Evolutionary conservation across 2,888 invertebrate species (phyloP).

Genomic region (Phorcus lineatus): DNA sequence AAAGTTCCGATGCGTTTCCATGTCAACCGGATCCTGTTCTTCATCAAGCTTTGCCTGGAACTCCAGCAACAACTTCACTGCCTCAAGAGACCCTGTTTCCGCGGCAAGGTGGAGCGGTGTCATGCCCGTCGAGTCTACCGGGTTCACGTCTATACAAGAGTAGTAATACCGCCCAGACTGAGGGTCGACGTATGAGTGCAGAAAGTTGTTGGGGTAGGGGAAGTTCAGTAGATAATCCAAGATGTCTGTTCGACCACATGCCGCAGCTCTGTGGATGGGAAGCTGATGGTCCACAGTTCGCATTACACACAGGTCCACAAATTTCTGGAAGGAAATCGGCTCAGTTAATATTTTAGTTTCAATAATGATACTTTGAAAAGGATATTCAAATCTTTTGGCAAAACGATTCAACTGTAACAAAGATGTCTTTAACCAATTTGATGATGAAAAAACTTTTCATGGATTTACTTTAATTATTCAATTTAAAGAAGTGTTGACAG

Average conservation of each 20-base stretch:
- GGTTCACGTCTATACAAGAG: slow-evolving; percentile 94
- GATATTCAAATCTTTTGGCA: neutral
- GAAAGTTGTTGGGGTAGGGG: slow-evolving; percentile 85
- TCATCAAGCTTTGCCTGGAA: slow-evolving; percentile 39
- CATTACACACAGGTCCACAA: slow-evolving; percentile 89
- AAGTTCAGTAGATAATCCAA: slow-evolving; percentile 86
- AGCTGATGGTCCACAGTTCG: slow-evolving; percentile 94
- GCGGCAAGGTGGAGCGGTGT: slow-evolving; percentile 91
- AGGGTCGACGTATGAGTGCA: slow-evolving; percentile 82
- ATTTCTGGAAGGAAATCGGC: slow-evolving; percentile 78
- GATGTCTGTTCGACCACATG: slow-evolving; percentile 88
- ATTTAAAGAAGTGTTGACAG: no score
- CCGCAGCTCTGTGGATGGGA: slow-evolving; percentile 93
- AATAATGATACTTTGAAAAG: neutral
- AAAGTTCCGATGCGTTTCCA: neutral
- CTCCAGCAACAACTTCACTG: slow-evolving; percentile 54
- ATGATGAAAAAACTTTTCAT: no score
- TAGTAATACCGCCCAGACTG: slow-evolving; percentile 87
- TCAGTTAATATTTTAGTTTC: neutral
- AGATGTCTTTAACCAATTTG: no score
- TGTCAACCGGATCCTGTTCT: neutral
- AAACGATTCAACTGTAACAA: neutral
- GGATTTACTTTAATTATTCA: no score
- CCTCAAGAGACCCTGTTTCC: slow-evolving; percentile 74
- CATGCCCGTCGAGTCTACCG: slow-evolving; percentile 83